These are phyloP conservation scores for Nothobranchius furzeri DNA, from an alignment of 2,113 vertebrate species.

Conservation along the genomic window DNA sequence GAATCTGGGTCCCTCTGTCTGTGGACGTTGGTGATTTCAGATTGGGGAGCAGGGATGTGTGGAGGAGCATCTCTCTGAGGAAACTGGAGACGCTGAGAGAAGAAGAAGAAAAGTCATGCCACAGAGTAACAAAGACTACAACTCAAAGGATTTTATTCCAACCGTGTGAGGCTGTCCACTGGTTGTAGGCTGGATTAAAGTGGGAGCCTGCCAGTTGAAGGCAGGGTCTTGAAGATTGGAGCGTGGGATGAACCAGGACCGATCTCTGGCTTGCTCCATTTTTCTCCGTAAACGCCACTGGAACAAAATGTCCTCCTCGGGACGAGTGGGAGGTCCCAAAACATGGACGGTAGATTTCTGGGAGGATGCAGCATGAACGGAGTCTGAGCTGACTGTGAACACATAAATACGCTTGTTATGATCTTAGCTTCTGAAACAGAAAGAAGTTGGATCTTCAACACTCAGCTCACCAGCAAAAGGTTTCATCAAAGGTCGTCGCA, in stretches of 20 bases:
- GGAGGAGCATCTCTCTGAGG: slow-evolving; percentile 16
- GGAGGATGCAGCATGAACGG: slow-evolving; percentile 5
- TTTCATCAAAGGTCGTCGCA: slow-evolving; percentile 47
- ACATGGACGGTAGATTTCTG: slow-evolving; percentile 21
- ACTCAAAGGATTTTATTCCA: slow-evolving; percentile 1
- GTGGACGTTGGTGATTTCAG: slow-evolving; percentile 17
- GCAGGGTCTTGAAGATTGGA: slow-evolving; percentile 22
- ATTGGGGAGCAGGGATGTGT: slow-evolving; percentile 21
- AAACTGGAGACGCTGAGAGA: slow-evolving; percentile 16
- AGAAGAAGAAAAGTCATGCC: not conserved
- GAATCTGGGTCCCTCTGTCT: slow-evolving; percentile 12
- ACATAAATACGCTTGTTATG: slow-evolving; percentile 6
- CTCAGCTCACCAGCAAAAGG: slow-evolving; percentile 53
- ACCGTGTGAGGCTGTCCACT: slow-evolving; percentile 48
- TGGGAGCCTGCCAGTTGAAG: slow-evolving; percentile 28
- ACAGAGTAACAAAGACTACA: not conserved
- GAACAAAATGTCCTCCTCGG: slow-evolving; percentile 88
- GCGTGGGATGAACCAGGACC: slow-evolving; percentile 30
- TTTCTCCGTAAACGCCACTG: slow-evolving; percentile 90
- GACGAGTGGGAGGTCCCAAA: slow-evolving; percentile 39
- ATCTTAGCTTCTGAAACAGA: not conserved
- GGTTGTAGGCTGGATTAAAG: slow-evolving; percentile 11
- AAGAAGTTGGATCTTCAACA: not conserved
- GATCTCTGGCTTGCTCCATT: slow-evolving; percentile 81
- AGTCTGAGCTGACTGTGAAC: slow-evolving; percentile 30